Evolutionary conservation across 2,113 vertebrate species (phyloP).

Genomic region (Spea bombifrons): DNA sequence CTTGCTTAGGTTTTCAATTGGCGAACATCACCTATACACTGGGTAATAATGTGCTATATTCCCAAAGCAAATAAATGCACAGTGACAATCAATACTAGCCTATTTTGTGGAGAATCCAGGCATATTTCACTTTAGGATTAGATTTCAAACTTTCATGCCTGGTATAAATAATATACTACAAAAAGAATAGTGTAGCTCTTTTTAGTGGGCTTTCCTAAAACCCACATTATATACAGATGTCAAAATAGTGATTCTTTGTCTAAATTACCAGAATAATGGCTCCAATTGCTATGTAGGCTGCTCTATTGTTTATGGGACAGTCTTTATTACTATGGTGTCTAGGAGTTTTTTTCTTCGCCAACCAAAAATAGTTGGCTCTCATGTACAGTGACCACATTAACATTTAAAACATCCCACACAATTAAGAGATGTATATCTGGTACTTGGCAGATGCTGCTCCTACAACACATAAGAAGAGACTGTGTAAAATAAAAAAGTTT

Average conservation of each 20-base stretch:
- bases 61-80: conserved; percentile 18
- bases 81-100: conserved; percentile 15
- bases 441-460: no score
- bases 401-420: no score
- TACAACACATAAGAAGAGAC: no score
- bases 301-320: no score
- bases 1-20: conserved; percentile 1
- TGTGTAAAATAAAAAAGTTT: no score
- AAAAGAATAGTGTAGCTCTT: not conserved
- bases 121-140: conserved; percentile 12
- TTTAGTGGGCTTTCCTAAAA: not conserved
- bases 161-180: conserved; percentile 7
- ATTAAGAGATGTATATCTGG: no score
- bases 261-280: no score
- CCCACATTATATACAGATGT: not conserved
- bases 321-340: no score
- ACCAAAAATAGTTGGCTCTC: no score
- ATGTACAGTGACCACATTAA: no score
- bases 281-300: no score
- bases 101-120: conserved; percentile 1
- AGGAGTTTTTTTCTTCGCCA: no score
- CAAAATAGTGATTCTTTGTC: not conserved
- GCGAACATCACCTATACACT: not conserved
- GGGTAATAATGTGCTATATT: conserved; percentile 20
- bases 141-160: conserved; percentile 6